Evolutionary conservation across 2,797 vertebrate species (phyloP).

Genomic region (Crypturellus tataupa): DNA sequence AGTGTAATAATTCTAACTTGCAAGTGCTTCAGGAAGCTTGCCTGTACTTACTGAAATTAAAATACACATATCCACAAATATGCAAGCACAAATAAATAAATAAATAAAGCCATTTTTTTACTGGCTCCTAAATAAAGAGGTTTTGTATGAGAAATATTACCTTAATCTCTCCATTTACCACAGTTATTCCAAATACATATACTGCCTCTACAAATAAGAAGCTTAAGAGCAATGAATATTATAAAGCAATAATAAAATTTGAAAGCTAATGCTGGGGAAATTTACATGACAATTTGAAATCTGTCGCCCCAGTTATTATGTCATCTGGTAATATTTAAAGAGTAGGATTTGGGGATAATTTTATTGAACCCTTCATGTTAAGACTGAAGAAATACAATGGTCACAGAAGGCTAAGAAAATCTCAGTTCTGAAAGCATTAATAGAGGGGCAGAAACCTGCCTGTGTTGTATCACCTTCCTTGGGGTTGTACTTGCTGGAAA

Average conservation of each 20-base stretch:
- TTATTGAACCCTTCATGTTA: neutral
- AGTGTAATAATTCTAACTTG: neutral
- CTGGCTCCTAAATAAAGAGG: neutral
- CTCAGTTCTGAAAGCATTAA: neutral
- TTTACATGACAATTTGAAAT: conserved; percentile 59
- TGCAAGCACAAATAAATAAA: neutral
- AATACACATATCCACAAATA: neutral
- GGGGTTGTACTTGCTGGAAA: neutral
- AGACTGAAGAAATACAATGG: neutral
- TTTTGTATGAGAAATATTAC: conserved; percentile 10
- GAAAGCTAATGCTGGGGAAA: conserved; percentile 25
- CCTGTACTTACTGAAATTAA: neutral
- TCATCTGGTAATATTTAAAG: neutral
- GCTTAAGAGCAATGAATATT: conserved; percentile 53
- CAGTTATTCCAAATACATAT: conserved; percentile 20
- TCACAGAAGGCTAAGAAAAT: neutral
- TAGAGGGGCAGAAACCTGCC: neutral
- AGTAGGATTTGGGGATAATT: conserved; percentile 24
- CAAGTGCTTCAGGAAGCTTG: neutral
- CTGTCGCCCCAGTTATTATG: conserved; percentile 4
- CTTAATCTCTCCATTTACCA: conserved; percentile 49
- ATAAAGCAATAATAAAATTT: conserved; percentile 52
- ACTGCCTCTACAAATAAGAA: conserved; percentile 39
- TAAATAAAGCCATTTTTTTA: neutral
- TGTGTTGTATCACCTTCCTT: neutral